Base-by-base conservation (phyloP, 2,888 invertebrate genomes). In the Nomada ferruginata region DNA sequence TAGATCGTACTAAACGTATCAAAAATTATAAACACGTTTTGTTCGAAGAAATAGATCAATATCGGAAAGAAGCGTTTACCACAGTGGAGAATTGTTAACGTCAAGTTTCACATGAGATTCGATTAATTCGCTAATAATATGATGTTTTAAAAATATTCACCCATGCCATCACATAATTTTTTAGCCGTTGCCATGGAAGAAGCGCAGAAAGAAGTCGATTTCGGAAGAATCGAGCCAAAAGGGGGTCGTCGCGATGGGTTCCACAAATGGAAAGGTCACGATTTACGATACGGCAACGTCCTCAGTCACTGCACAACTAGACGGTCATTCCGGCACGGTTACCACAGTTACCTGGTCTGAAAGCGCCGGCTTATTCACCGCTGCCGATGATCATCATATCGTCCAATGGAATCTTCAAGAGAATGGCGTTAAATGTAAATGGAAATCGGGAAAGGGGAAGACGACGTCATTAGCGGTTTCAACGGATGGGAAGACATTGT, bases 181-280 rank as follows among this genome's bases (percentile, higher is more conserved):
- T 23, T 1, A 95, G 95, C 91, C 88, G n/a, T 87, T 94, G 20
- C 94, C 94, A 84, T 93, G 93, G 91, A 95, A 94, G 85, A 95
- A 94, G 88, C 94, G 94, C 86, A 94, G 94, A 90, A 91, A 92
- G 93, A 88, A 91, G 74, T 89, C 89, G 7, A 91, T 94, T 18
- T 91, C 92, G 23, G 94, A 94, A 70, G 93, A 93, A 36, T 72
- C 81, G 52, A 89, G 90, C 23, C 82, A 86, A 57, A 92, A 92
- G 74, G 94, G 95, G 77, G 94, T 96, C 85, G 94, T 97, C 91
- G 96, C 96, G 0, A 94, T 98, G 92, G 97, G 97, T 66, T 97
- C 97, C 26, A 94, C 95, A 2, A 95, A 95, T 87, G 97, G 98
- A 69, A 95, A 95, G 84, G 94, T 98, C 71, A 94, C 97, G 50